Evolutionary conservation across 2,797 vertebrate species (phyloP).

Genomic region (Hypotaenidia philippensis): DNA sequence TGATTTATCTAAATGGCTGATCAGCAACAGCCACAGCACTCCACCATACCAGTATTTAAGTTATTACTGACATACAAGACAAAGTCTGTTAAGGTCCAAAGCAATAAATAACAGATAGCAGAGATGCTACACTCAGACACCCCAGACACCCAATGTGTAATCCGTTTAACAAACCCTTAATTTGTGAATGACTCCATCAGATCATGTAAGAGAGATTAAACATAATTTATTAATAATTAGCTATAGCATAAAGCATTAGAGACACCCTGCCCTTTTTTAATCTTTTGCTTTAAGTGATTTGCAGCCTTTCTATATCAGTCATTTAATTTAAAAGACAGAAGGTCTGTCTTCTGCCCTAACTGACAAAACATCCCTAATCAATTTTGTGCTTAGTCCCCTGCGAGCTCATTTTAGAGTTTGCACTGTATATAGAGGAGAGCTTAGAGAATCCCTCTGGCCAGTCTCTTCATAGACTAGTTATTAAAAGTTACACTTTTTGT

Average conservation of each 20-base stretch:
- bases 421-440: background rate
- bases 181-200: background rate
- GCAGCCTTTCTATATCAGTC: background rate
- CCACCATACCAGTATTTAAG: background rate
- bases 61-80: background rate
- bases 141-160: background rate
- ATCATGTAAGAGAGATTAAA: slow-evolving; percentile 40
- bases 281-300: background rate
- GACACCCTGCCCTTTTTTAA: background rate
- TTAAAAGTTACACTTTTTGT: background rate
- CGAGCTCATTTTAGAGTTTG: background rate
- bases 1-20: background rate
- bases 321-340: background rate
- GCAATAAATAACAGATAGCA: background rate
- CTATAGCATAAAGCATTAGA: slow-evolving; percentile 11
- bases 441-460: background rate
- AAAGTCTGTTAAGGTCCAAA: background rate
- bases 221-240: slow-evolving; percentile 28
- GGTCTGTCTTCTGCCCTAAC: background rate
- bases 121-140: background rate
- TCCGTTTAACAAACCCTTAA: background rate
- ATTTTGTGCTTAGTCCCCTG: background rate
- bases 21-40: background rate
- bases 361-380: background rate
- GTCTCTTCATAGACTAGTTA: background rate